Evolutionary conservation across 2,888 invertebrate genomes (phyloP), one percentile per base, ranked within the genome.

Genomic region (Patella caerulea): DNA sequence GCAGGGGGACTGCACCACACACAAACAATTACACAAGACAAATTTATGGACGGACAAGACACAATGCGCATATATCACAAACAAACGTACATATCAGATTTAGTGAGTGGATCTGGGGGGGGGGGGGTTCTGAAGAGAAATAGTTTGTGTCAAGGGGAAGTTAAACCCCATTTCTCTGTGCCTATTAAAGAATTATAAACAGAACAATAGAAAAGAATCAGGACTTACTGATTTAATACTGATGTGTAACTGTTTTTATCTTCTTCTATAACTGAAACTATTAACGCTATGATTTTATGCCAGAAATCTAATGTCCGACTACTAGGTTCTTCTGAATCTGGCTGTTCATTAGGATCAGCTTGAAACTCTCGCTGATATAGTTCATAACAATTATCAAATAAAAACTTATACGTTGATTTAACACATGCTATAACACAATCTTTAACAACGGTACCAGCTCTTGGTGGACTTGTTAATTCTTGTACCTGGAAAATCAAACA

Each of bases 341-440:
- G 79, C 65, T 76, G 77, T 56, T 87, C 86, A 12, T 83, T 82
- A 45, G 86, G 86, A 70, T 90, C 90, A 0, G 89, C 87, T 80
- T 91, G 92, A 84, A 91, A 92, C 83, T 92, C 91, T 73, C 92
- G 84, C 83, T 96, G 96, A 93, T 97, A 99, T 69, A 99, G 93
- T 90, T 99, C 99, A 92, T 98, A 98, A 90, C 99, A 99, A 93
- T 99, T 98, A 92, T 98, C 99, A 92, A 99, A 99, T 83, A 99
- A 94, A 93, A 99, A 98, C 93, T 99, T 98, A 94, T 99, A 99
- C 86, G 99, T 99, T 83, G 98, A 98, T 92, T 98, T 95, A 91
- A 99, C 95, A 93, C 99, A 99, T 77, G 98, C 98, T 92, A 97
- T 98, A 77, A 98, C 99, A 93, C 99, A 99, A 93, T 99, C 99